Evolutionary conservation across 2,888 invertebrate genomes (phyloP).

Genomic region (Aplocera efformata): DNA sequence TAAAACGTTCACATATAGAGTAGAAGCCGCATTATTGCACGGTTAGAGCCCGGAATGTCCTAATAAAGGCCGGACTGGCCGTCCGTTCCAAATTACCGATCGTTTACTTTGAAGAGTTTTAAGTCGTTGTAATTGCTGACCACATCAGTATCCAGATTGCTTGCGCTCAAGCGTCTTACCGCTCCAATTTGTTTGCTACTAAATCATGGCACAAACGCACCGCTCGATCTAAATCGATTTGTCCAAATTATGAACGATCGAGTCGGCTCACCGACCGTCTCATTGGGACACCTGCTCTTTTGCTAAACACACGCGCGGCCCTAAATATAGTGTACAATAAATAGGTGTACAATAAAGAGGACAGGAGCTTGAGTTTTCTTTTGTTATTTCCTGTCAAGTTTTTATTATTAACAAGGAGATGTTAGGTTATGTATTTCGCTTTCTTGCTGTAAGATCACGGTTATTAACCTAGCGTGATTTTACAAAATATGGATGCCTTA

Average conservation of each 20-base stretch:
- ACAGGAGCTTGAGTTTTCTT: too few species aligned
- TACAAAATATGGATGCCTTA: too few species aligned
- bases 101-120: constrained; percentile 68
- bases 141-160: constrained; percentile 60
- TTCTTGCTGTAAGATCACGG: too few species aligned
- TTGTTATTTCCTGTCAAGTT: too few species aligned
- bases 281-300: constrained; percentile 48
- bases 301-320: constrained; percentile 26
- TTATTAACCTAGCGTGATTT: too few species aligned
- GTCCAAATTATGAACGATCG: constrained; percentile 67
- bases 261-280: constrained; percentile 11
- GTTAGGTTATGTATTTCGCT: too few species aligned
- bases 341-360: neutral
- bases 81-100: constrained; percentile 62
- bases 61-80: constrained; percentile 52
- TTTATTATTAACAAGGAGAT: too few species aligned
- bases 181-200: constrained; percentile 72
- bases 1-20: constrained; percentile 20
- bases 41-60: constrained; percentile 30
- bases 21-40: constrained; percentile 23
- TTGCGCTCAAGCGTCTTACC: constrained; percentile 29
- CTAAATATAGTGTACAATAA: constrained; percentile 6
- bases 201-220: constrained; percentile 76
- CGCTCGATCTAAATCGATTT: constrained; percentile 77
- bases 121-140: constrained; percentile 70